Base-by-base conservation (phyloP, 2,888 invertebrate genomes). In the Arenicola marina region DNA sequence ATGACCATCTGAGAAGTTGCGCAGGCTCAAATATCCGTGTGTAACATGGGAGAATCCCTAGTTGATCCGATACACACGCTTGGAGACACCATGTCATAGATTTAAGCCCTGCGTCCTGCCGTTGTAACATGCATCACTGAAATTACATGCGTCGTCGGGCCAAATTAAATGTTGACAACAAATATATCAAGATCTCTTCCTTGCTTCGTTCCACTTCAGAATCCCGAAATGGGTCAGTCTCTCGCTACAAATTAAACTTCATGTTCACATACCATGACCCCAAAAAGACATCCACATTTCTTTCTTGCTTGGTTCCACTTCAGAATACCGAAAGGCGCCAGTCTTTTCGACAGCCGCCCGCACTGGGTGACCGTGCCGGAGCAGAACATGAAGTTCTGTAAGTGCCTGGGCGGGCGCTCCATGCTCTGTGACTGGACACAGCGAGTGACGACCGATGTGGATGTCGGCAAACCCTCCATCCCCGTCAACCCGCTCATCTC, bases 391-490 rank as follows among this genome's bases (percentile, higher is more conserved):
- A 32, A 51, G 43, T 59, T 24, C 43, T 59, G 59, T 33, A 26
- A 51, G 2, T 59, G 59, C 26, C 21, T 26, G 21, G 51, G 51
- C 34, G 51, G 59, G 7, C 31, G 51, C 7, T 29, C 24, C 18
- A 51, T 59, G 28, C 18, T 33, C 24, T 59, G 59, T 51, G 59
- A 59, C 34, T 59, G 59, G 59, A n/a, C n/a, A n/a, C 26, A 59
- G 26, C 18, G 34, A 33, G 34, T 51, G 21, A 51, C 48, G 34
- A n/a, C 59, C 28, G 18, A 24, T 18, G 24, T 21, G 18, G 34
- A 59, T 18, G 48, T 46, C 21, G 57, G 57, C 46, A 57, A 46
- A 57, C 57, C 57, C 28, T n/a, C 21, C 24, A 57, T 57, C 24
- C 45, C 32, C 29, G 46, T 57, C 45, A 46, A 45, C 15, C 57